Base-by-base conservation (phyloP, 2,113 vertebrate species). In the Cryptotis parvus region DNA sequence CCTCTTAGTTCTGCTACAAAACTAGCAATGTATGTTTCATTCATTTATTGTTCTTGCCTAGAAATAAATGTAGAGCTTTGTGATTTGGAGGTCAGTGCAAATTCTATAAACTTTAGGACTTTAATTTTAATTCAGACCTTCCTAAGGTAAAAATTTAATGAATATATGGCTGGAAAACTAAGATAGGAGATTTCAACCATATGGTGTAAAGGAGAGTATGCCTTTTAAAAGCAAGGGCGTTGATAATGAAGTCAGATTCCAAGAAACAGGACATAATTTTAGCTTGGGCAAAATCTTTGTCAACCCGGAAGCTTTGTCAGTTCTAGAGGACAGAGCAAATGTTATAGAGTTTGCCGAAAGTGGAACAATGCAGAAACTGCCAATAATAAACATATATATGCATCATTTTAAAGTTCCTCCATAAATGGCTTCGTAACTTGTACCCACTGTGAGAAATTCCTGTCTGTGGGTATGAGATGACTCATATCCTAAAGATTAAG, bases 401-500 rank as follows among this genome's bases (percentile, higher is more conserved):
- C 2, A 1, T 94, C 90, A 91, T 83, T 73, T 55, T 35, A 65
- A 84, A 92, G 33, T 45, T 81, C 61, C 87, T 93, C n/a, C 77
- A 41, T 70, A 85, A 94, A 87, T 85, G 88, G 66, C 78, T 90
- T 94, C 83, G 88, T 94, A 15, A 90, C 66, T 26, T n/a, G 0
- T 72, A 61, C 6, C 33, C 72, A 85, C 78, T 70, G 4, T 79
- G 88, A 91, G 69, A 74, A 58, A 92, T 86, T 87, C 82, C 74
- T 82, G 41, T 43, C 45, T 77, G 0, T 68, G 6, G 49, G 16
- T 84, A 27, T 65, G n/a, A 82, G 78, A 75, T 95, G 95, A 95
- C 82, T 96, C 94, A 95, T 39, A 82, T 74, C 70, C 78, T 81
- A 78, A 94, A 88, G 82, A 92, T 88, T 78, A 95, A 96, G 61